Base-by-base conservation (phyloP, 2,797 vertebrate species). In the Leptatherina wallacei region DNA sequence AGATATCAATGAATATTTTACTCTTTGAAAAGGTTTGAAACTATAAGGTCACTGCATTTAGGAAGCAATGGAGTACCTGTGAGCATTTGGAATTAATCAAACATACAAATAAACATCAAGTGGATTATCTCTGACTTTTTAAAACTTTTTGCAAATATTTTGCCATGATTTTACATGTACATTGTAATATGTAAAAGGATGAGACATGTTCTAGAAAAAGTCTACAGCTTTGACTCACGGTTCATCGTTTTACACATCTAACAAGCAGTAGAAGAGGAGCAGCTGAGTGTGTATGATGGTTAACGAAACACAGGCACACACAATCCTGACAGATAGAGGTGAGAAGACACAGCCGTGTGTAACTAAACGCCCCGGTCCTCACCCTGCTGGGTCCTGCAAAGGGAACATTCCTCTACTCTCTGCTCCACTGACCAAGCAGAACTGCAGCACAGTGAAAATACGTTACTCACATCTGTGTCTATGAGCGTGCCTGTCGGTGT, bases 371-470 rank as follows among this genome's bases (percentile, higher is more conserved):
- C 85, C 30, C 60, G 78, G 85, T 90, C 85, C 75, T 85, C 18
- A 60, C 63, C 83, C 81, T 72, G 80, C 85, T 84, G 84, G 78
- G 78, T 77, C 55, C 59, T 72, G 78, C 79, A 73, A 52, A 62
- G 75, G 83, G 82, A 86, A 88, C 91, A 90, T 89, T 88, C 86
- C 89, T 91, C 82, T 73, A 67, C 85, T 83, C 79, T 85, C 80
- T 80, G 90, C 90, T 91, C 84, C 80, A 86, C 85, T 66, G 84
- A 78, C 82, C 91, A 91, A 91, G 91, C 85, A 86, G 78, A 87
- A 89, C 90, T 13, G 67, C 85, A 47, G 82, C 66, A 64, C 85
- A 54, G 77, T 68, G 75, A 85, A 88, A 73, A 73, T 68, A 35
- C 73, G 8, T 65, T 62, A 14, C 47, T 33, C 76, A 61, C 71